These are phyloP conservation scores for Thymelicus acteon DNA, from an alignment of 2,888 invertebrate genomes.

Conservation along the genomic window DNA sequence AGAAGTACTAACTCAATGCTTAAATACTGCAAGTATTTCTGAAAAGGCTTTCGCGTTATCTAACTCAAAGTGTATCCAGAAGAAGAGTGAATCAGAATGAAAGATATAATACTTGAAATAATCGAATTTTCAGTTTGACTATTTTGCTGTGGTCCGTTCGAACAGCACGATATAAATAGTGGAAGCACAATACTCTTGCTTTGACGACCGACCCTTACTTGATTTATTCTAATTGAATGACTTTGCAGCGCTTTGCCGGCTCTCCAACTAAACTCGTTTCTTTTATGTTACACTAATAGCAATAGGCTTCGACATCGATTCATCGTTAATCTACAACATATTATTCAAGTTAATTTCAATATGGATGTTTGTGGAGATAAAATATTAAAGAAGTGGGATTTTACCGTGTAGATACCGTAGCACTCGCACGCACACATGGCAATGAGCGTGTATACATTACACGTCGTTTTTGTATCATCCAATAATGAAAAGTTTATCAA, in stretches of 20 bases:
- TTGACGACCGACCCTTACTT: slow-evolving; percentile 16
- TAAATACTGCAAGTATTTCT: too few species aligned
- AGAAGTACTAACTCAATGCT: too few species aligned
- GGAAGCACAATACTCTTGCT: slow-evolving; percentile 19
- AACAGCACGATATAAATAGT: slow-evolving; percentile 7
- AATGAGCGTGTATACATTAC: too few species aligned
- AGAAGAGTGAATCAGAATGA: not conserved
- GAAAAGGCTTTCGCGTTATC: too few species aligned
- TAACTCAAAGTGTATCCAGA: too few species aligned
- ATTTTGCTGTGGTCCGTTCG: not conserved
- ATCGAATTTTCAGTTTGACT: not conserved
- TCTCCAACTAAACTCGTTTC: not conserved
- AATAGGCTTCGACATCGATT: slow-evolving; percentile 1
- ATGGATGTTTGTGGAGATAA: too few species aligned
- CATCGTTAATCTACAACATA: not conserved
- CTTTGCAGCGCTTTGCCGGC: not conserved
- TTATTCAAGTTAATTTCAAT: too few species aligned
- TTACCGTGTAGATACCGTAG: too few species aligned
- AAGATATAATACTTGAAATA: not conserved
- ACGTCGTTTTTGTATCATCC: too few species aligned
- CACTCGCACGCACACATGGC: too few species aligned
- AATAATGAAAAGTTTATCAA: too few species aligned
- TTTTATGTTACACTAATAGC: not conserved
- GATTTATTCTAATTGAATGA: slow-evolving; percentile 25
- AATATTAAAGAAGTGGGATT: too few species aligned